Evolutionary conservation across 2,113 vertebrate species (phyloP).

Genomic region (Amblyornis subalaris): DNA sequence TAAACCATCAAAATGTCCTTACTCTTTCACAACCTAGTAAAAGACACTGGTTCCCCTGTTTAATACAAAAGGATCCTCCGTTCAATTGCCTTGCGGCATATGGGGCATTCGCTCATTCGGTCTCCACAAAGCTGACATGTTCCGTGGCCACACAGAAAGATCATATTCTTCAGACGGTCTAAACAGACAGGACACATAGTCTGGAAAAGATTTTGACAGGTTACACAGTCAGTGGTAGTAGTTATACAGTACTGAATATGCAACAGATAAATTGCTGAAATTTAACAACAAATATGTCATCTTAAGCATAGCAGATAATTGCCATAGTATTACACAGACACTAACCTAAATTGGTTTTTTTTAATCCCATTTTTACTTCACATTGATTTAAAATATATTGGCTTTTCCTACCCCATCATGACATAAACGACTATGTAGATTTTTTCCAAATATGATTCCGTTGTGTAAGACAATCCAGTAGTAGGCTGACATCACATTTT

Average conservation of each 20-base stretch:
- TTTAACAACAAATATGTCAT: background rate
- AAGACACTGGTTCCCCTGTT: constrained; percentile 20
- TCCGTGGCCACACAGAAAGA: constrained; percentile 98
- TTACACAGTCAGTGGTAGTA: background rate
- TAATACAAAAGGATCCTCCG: constrained; percentile 95
- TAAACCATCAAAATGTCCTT: constrained; percentile 1
- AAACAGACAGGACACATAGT: constrained; percentile 98
- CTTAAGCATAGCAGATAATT: background rate
- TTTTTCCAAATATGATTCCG: background rate
- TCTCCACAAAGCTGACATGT: constrained; percentile 97
- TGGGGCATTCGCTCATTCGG: constrained; percentile 98
- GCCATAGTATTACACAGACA: background rate
- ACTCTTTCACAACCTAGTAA: background rate
- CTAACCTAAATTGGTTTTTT: background rate
- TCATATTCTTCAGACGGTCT: constrained; percentile 99
- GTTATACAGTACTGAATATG: background rate
- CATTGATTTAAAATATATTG: background rate
- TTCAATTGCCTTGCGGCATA: constrained; percentile 98
- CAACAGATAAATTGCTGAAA: background rate
- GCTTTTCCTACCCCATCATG: background rate
- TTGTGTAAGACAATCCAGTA: background rate
- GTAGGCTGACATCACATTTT: background rate
- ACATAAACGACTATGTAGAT: background rate
- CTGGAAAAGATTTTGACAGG: constrained; percentile 70
- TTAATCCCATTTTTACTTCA: background rate